Conservation (phyloP, 2,888 invertebrate genomes). For the Deilephila elpenor region DNA sequence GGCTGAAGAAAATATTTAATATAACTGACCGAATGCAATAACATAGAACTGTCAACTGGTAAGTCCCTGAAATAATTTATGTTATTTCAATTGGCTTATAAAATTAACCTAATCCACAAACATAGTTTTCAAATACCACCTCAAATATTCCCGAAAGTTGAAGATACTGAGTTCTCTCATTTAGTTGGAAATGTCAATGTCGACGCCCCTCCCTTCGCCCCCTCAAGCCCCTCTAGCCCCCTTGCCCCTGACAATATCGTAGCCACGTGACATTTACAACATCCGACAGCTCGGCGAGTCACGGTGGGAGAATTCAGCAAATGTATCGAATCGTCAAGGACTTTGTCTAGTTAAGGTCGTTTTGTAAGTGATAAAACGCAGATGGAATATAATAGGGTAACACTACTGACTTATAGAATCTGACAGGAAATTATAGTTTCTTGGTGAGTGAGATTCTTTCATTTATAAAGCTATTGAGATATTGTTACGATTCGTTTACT, state of each 20-base stretch:
- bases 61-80: no score
- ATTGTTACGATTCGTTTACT: no score
- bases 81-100: not conserved
- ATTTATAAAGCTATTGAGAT: no score
- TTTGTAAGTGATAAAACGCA: no score
- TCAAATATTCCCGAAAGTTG: not conserved
- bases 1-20: no score
- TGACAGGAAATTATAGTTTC: no score
- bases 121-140: not conserved
- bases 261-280: slow-evolving; percentile 23
- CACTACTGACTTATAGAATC: no score
- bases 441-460: no score
- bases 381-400: no score
- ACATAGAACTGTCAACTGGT: no score
- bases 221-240: not conserved
- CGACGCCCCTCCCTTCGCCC: not conserved
- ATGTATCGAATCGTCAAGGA: slow-evolving; percentile 21
- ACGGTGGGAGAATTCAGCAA: not conserved
- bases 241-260: slow-evolving; percentile 2
- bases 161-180: not conserved
- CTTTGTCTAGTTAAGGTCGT: no score
- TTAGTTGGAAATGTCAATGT: slow-evolving; percentile 20
- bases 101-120: not conserved
- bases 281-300: slow-evolving; percentile 16
- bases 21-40: no score